Evolutionary conservation across 1,140 invertebrate genomes (phyloP).

Genomic region (Drosophila athabasca): DNA sequence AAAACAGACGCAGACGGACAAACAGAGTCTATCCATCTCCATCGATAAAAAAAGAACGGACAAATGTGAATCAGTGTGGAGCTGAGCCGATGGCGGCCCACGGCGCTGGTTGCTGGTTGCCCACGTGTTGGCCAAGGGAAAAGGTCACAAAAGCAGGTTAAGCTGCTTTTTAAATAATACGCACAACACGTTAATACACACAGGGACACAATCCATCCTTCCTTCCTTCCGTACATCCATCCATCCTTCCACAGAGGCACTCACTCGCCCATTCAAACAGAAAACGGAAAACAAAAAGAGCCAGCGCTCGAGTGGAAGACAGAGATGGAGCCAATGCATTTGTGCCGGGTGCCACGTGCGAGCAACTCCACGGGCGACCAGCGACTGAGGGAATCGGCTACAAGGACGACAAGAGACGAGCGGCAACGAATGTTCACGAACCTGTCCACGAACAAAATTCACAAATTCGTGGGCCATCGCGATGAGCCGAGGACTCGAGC

Average conservation of each 20-base stretch:
- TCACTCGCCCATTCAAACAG: no score
- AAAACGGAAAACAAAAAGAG: no score
- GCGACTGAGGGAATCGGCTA: conserved; percentile 31
- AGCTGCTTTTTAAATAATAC: conserved; percentile 78
- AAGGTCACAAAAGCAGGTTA: conserved; percentile 81
- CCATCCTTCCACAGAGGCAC: not conserved
- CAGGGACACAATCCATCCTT: not conserved
- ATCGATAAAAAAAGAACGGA: conserved; percentile 12
- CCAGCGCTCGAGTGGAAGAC: no score
- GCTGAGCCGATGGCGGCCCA: conserved; percentile 23
- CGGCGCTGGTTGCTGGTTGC: conserved; percentile 1
- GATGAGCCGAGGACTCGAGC: not conserved
- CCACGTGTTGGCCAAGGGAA: conserved; percentile 66
- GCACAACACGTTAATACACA: conserved; percentile 67
- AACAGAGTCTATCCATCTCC: conserved; percentile 23
- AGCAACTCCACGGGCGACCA: conserved; percentile 32
- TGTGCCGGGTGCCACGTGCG: conserved; percentile 53
- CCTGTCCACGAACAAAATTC: no score
- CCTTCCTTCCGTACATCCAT: not conserved
- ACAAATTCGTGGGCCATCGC: no score
- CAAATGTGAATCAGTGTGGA: conserved; percentile 43
- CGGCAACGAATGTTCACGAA: not conserved
- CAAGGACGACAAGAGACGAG: not conserved
- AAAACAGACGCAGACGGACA: conserved; percentile 14
- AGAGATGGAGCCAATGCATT: no score